Base-by-base conservation (phyloP, 2,888 invertebrate genomes). In the Stegophylla sp. region DNA sequence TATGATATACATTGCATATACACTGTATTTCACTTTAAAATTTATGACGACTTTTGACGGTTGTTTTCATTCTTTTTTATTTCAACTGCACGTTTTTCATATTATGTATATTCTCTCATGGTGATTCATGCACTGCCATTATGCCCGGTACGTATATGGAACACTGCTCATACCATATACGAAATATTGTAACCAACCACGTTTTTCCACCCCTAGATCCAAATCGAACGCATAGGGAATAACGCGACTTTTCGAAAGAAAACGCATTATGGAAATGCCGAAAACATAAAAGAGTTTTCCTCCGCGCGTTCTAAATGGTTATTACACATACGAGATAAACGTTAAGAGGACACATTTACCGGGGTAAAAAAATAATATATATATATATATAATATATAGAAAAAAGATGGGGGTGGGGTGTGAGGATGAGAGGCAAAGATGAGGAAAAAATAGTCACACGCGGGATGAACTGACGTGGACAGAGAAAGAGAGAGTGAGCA, bases 201-300 rank as follows among this genome's bases (percentile, higher is more conserved):
- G 26, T 53, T 75, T n/a, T 66, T 66, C 64, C 75, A 41, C 75
- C 75, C 75, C 41, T 64, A 75, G 75, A 64, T 75, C 51, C 41
- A 15, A 75, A 75, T 75, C 75, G 75, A 75, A 75, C 75, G 23
- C 75, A 51, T 26, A 53, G 51, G 75, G 75, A 66, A 75, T 75
- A 79, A 79, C 79, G 79, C 71, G 79, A 79, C 79, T 79, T 79
- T 71, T 61, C n/a, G 69, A 79, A 79, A 79, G 79, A 79, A 79
- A 79, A 79, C 71, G 79, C 79, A 79, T 79, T 79, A 79, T 79
- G 79, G 79, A 79, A 79, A 79, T 79, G 63, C 79, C 69, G 79
- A 71, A 79, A 69, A 71, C 79, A 79, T 71, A 71, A 71, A 79
- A 61, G 79, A 79, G 79, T 79, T 71, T 71, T 71, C 63, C 61